phyloP scores from a whole-genome alignment of 2,113 vertebrate species.

The Rostratula benghalensis region DNA sequence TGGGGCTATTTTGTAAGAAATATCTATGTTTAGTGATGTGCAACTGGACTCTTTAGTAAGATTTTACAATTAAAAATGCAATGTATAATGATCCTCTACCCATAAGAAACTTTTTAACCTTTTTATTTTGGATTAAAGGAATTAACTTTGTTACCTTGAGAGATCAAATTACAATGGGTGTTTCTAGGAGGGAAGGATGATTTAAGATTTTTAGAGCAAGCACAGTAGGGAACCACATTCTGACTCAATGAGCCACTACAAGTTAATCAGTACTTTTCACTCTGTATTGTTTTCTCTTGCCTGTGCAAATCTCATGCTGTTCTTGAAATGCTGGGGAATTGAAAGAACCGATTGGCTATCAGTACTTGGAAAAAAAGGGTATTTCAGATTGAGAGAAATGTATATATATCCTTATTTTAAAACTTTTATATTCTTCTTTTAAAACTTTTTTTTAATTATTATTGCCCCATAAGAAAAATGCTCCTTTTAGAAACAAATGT shows the following conservation, averaged over 20 bases:
- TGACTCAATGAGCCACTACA: slow-evolving; percentile 39
- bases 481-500: background rate
- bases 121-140: background rate
- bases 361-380: background rate
- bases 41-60: background rate
- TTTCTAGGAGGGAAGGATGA: slow-evolving; percentile 25
- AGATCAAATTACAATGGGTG: slow-evolving; percentile 19
- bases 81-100: background rate
- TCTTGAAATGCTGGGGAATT: slow-evolving; percentile 47
- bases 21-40: background rate
- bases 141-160: slow-evolving; percentile 36
- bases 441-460: background rate
- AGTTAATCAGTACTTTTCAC: slow-evolving; percentile 58
- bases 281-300: slow-evolving; percentile 59
- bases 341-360: slow-evolving; percentile 12
- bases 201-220: slow-evolving; percentile 52
- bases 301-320: slow-evolving; percentile 57
- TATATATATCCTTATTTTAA: background rate
- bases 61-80: background rate
- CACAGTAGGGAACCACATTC: slow-evolving; percentile 9
- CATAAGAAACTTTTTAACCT: background rate
- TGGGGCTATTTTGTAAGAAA: background rate
- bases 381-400: slow-evolving; percentile 16
- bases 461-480: background rate
- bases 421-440: background rate